phyloP scores from a whole-genome alignment of 1,140 invertebrate genomes.

The Mycetomoellerius zeteki region DNA sequence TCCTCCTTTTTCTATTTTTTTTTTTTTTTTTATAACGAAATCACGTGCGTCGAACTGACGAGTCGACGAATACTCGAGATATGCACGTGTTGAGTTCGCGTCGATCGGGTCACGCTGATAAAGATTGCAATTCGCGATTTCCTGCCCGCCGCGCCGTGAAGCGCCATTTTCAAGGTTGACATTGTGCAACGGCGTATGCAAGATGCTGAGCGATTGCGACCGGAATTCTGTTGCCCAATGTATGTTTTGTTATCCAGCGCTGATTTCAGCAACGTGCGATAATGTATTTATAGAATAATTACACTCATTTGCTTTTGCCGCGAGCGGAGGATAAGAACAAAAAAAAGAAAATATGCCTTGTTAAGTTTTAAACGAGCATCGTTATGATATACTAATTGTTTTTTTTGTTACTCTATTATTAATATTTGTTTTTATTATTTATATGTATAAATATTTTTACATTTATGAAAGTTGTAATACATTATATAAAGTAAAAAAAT shows the following conservation, averaged over 20 bases:
- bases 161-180: conserved; percentile 54
- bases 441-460: not conserved
- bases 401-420: not conserved
- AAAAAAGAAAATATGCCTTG: not conserved
- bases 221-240: conserved; percentile 43
- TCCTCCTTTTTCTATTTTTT: not conserved
- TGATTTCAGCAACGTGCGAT: conserved; percentile 20
- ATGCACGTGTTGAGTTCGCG: conserved; percentile 29
- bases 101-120: conserved; percentile 58
- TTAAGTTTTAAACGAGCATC: not conserved
- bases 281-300: conserved; percentile 47
- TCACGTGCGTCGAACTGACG: not conserved
- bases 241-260: not conserved
- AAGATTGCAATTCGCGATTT: conserved; percentile 59
- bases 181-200: conserved; percentile 42
- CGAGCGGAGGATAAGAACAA: conserved; percentile 1
- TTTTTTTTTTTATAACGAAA: not conserved
- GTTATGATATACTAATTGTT: not conserved
- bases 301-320: not conserved
- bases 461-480: not conserved
- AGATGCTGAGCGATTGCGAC: conserved; percentile 40
- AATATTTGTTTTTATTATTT: not conserved
- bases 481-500: not conserved
- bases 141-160: conserved; percentile 38
- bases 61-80: conserved; percentile 50